These are phyloP conservation scores for Myotis daubentonii DNA, from an alignment of 2,797 vertebrate species.

Conservation along the genomic window DNA sequence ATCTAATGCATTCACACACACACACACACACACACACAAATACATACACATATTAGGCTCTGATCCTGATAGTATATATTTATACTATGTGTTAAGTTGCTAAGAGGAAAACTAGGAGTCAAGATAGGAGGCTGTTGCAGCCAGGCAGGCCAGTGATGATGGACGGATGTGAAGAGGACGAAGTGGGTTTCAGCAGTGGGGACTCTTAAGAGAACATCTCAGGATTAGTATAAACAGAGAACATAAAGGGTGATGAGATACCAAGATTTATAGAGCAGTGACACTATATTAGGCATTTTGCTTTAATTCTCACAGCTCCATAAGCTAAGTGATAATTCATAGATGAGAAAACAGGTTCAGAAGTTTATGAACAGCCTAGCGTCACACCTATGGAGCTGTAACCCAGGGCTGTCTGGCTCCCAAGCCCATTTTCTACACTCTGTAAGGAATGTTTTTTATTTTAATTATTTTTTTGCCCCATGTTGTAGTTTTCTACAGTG, in stretches of 20 bases:
- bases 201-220: not conserved
- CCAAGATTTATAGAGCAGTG: not conserved
- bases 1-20: not conserved
- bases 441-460: not conserved
- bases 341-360: not conserved
- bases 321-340: not conserved
- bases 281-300: not conserved
- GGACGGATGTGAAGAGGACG: not conserved
- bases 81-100: not conserved
- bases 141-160: not conserved
- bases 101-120: not conserved
- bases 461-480: constrained; percentile 6
- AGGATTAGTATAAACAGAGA: not conserved
- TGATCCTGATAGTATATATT: not conserved
- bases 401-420: not conserved
- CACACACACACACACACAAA: not conserved
- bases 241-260: not conserved
- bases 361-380: not conserved
- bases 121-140: not conserved
- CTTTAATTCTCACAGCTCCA: not conserved
- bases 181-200: not conserved
- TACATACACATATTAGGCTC: not conserved
- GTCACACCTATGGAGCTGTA: not conserved
- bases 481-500: constrained; percentile 61
- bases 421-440: constrained; percentile 1